These are phyloP conservation scores for Xestia ashworthii DNA, from an alignment of 2,888 invertebrate genomes.

Conservation along the genomic window DNA sequence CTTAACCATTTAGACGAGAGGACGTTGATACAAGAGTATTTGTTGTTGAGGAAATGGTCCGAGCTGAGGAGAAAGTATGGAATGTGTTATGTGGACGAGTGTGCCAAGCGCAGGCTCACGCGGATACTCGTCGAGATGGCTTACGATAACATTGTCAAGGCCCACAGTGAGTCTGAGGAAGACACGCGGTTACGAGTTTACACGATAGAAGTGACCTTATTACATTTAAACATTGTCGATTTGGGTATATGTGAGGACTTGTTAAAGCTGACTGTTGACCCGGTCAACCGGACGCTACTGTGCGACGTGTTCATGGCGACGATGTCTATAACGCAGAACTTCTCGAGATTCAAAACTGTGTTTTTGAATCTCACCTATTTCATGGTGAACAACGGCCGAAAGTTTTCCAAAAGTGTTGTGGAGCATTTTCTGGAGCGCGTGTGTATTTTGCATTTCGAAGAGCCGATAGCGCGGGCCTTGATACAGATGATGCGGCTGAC, in stretches of 20 bases:
- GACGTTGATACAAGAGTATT: constrained; percentile 77
- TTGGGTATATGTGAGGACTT: constrained; percentile 73
- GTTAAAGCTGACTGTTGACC: constrained; percentile 60
- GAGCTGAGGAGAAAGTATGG: constrained; percentile 72
- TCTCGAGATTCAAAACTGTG: constrained; percentile 80
- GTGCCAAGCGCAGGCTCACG: constrained; percentile 73
- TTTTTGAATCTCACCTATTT: constrained; percentile 79
- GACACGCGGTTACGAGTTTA: constrained; percentile 65
- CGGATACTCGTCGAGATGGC: constrained; percentile 79
- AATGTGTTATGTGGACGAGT: constrained; percentile 74
- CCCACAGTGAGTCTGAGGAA: constrained; percentile 47
- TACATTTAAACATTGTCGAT: constrained; percentile 76
- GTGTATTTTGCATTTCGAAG: constrained; percentile 80
- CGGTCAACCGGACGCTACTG: constrained; percentile 59
- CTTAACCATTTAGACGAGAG: constrained; percentile 67
- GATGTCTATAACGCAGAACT: constrained; percentile 82
- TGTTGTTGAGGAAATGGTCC: constrained; percentile 67
- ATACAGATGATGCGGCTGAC: constrained; percentile 77
- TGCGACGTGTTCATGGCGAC: constrained; percentile 79
- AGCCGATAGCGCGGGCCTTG: constrained; percentile 71
- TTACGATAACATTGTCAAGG: constrained; percentile 71
- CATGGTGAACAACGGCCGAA: constrained; percentile 69
- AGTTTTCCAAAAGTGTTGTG: constrained; percentile 72
- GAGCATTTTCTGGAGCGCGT: constrained; percentile 80
- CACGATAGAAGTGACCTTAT: constrained; percentile 73